A percentile compares a stretch with the other conserved stretches of the same genome.
Evolutionary conservation across 2,113 vertebrate genomes (phyloP).

Genomic region (Antechinus flavipes): DNA sequence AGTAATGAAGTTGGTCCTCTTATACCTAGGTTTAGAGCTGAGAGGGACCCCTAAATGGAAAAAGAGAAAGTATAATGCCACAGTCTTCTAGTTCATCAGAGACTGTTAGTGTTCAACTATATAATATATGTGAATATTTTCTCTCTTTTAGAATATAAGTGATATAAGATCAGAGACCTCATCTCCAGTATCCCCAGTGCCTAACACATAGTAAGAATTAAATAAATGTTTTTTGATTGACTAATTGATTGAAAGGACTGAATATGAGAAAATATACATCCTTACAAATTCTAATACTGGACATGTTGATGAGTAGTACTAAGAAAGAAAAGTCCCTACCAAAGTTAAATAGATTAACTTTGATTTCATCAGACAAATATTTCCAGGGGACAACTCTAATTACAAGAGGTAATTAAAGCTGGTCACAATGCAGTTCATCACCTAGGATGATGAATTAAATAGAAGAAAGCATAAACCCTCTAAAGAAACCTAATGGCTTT

Average conservation of each 20-base stretch:
- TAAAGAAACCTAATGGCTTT: conserved; percentile 51
- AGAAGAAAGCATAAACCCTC: conserved; percentile 56
- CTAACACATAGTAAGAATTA: neutral
- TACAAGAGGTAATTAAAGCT: conserved; percentile 77
- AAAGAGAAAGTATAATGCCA: neutral
- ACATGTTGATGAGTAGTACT: neutral
- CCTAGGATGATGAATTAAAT: conserved; percentile 59
- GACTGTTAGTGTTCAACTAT: neutral
- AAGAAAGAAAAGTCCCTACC: conserved; percentile 56
- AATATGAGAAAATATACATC: neutral
- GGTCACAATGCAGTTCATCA: conserved; percentile 71
- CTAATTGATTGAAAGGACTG: neutral
- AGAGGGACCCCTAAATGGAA: neutral
- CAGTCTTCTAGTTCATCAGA: neutral
- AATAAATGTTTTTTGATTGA: neutral
- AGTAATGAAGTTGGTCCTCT: neutral
- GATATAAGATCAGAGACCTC: neutral
- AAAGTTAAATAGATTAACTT: conserved; percentile 58
- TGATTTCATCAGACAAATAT: conserved; percentile 59
- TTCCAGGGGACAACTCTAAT: conserved; percentile 65
- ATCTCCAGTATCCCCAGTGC: neutral
- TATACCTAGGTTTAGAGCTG: neutral
- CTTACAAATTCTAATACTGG: neutral
- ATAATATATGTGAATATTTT: neutral
- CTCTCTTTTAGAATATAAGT: neutral